Evolutionary conservation across 2,113 vertebrate species (phyloP), one percentile per base, ranked within the genome.

Genomic region (Coracopsis vasa): DNA sequence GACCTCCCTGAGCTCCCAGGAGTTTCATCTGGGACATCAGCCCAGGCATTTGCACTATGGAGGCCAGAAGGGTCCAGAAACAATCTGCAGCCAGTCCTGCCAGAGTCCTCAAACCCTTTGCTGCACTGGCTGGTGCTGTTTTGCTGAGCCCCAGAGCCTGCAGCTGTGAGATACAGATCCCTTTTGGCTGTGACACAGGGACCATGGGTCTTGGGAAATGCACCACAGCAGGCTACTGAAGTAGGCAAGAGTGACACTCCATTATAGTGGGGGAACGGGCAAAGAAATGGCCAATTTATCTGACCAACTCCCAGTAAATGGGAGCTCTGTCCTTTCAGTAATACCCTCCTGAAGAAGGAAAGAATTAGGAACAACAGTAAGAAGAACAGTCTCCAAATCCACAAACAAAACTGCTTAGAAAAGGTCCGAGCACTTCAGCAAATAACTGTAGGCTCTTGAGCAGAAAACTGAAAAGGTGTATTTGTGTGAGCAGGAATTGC

Each of bases 161-260:
- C 41, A 86, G 65, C 33, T 78, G n/a, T 0, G 2, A 77, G 62
- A 73, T 13, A n/a, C 1, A 1, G 31, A 62, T 62, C 67, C 48
- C 53, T 61, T 61, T 13, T 0, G 2, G 27, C 37, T 74, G 31
- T 53, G 74, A 70, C 0, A 0, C 16, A 35, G 31, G 50, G 54
- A 80, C 54, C 3, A 0, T 2, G 17, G 27, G 72, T 51, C 45
- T 72, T 58, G n/a, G 51, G 29, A 82, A 44, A 48, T 3, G 44
- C 19, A 33, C 27, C 47, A 17, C 29, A 62, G 39, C 51, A 92
- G 81, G 50, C 29, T 35, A 75, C 61, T 54, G 20, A 35, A 81
- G 48, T 42, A 50, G 25, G 4, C 42, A 45, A 77, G 39, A 86
- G 60, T 48, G 64, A 4, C 47, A 66, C 27, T 58, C 66, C 7